Evolutionary conservation across 2,797 vertebrate genomes (phyloP), one percentile per base, ranked within the genome.

Genomic region (Poecilia picta): DNA sequence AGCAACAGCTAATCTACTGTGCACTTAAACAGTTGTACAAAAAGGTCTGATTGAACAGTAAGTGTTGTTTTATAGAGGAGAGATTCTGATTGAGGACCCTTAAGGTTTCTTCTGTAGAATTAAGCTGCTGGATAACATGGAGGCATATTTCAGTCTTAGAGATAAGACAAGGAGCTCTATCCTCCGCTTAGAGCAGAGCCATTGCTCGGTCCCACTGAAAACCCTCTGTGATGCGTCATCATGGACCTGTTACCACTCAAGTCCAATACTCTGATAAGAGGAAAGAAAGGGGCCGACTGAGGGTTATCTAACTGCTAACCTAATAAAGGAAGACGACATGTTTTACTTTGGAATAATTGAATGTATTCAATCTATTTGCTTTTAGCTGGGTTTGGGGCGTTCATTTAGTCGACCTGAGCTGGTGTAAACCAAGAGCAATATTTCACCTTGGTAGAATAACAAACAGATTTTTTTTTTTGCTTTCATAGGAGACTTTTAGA

Each of bases 371-470:
- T 66, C n/a, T 33, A 66, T 15, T 41, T 62, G 36, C 74, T 72
- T 84, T 78, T 66, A 77, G 80, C 64, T 2, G 72, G 43, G 81
- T 47, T 28, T 41, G 43, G 74, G 75, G 77, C 70, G 8, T 75
- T 76, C 3, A 59, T 51, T 18, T 51, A 70, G 76, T 68, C 77
- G 55, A 77, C 62, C 80, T 76, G 46, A 41, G 68, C 79, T 75
- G 55, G 2, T 72, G 62, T 59, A 59, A 68, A 73, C 71, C 55
- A 71, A 75, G 57, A 85, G 83, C 55, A 76, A 81, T 83, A 85
- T 87, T 85, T 88, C 87, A 88, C 81, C 85, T 91, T 91, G 89
- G 86, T 86, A 85, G 86, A 88, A 57, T 16, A 59, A 72, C 72
- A 46, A 15, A 51, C 47, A 31, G 23, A 3, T 59, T 59, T 23